A percentile compares a stretch with the other conserved stretches of the same genome.
Conservation (phyloP, 2,113 vertebrate genomes). For the Hippolais icterina region DNA sequence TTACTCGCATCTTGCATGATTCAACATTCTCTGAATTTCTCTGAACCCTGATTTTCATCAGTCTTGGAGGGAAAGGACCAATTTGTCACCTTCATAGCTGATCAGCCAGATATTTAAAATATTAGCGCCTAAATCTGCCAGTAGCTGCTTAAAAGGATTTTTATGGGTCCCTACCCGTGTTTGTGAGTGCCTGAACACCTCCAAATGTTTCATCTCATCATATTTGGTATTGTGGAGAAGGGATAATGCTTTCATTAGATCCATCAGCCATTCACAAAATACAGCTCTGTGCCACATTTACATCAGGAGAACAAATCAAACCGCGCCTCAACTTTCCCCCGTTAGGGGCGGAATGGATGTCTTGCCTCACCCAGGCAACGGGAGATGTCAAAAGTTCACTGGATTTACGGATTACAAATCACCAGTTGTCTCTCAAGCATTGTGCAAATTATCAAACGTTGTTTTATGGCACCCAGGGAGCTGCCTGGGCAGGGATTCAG, state of each 20-base stretch:
- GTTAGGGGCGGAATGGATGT: slow-evolving; percentile 52
- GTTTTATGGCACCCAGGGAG: slow-evolving; percentile 15
- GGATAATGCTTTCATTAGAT: background rate
- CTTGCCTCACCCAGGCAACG: slow-evolving; percentile 61
- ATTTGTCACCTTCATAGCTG: background rate
- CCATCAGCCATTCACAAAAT: slow-evolving; percentile 56
- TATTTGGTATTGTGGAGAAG: background rate
- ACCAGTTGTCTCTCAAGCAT: slow-evolving; percentile 45
- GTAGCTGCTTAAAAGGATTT: background rate
- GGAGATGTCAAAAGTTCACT: slow-evolving; percentile 55
- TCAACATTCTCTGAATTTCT: background rate
- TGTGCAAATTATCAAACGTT: slow-evolving; percentile 45
- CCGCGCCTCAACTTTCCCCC: slow-evolving; percentile 39
- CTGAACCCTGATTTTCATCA: background rate
- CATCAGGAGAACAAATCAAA: slow-evolving; percentile 59
- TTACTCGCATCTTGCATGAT: background rate
- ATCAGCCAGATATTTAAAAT: background rate
- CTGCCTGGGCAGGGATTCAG: slow-evolving; percentile 31
- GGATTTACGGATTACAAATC: slow-evolving; percentile 66
- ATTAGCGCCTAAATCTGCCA: background rate
- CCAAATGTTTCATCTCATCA: background rate
- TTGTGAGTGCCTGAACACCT: background rate
- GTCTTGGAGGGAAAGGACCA: background rate
- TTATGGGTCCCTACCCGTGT: background rate
- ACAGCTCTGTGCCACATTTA: slow-evolving; percentile 31